A percentile compares a stretch with the other conserved stretches of the same genome.
phyloP scores from a whole-genome alignment of 1,140 invertebrate species.

The Eriosoma lanigerum region DNA sequence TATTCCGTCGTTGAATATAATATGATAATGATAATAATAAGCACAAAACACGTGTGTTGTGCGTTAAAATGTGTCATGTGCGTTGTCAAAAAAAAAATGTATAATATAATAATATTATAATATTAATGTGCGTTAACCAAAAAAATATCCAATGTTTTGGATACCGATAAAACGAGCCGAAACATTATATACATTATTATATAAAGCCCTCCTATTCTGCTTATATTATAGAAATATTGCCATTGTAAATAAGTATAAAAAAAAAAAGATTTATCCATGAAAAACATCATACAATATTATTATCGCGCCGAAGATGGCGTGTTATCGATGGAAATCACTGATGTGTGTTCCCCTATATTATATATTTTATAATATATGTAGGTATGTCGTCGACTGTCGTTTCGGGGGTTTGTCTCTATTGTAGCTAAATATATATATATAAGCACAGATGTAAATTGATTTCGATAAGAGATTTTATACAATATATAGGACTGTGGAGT shows the following conservation, averaged over 20 bases:
- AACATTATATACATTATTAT: neutral
- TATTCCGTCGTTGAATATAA: neutral
- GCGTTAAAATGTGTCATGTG: neutral
- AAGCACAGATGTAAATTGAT: neutral
- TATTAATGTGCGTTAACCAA: neutral
- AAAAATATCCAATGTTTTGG: neutral
- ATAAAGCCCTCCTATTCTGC: no score
- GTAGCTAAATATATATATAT: no score
- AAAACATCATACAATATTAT: conserved; percentile 24
- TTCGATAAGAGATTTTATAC: neutral
- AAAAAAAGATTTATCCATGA: neutral
- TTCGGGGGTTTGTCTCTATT: no score
- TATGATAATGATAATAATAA: neutral
- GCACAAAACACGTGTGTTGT: neutral
- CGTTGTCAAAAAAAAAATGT: neutral
- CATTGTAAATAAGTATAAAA: neutral
- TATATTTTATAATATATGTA: no score
- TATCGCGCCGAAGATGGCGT: neutral
- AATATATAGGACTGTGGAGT: no score
- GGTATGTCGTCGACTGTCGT: no score
- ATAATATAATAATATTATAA: neutral
- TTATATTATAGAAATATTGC: no score
- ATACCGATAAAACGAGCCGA: neutral
- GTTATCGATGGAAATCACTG: conserved; percentile 6
- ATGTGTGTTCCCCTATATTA: neutral